Conservation (phyloP, 2,888 invertebrate species). For the Escarpia spicata region DNA sequence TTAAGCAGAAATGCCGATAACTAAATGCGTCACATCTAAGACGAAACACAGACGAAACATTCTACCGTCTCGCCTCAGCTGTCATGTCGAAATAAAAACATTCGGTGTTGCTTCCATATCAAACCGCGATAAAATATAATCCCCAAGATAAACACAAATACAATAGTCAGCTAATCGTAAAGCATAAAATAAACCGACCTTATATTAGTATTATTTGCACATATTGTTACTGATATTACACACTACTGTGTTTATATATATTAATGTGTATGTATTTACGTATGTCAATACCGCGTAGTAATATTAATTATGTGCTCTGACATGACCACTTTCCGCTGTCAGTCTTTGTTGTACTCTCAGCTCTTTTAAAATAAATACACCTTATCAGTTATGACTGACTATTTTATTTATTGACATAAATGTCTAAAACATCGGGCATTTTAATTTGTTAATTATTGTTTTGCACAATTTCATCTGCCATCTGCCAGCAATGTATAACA, state of each 20-base stretch:
- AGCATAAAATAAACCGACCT: not conserved
- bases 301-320: not conserved
- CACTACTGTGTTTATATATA: not conserved
- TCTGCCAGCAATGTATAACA: not conserved
- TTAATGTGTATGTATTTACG: not conserved
- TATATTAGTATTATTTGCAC: not conserved
- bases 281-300: slow-evolving; percentile 10
- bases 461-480: not conserved
- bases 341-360: not conserved
- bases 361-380: not conserved
- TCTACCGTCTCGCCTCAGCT: slow-evolving; percentile 13
- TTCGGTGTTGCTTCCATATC: not conserved
- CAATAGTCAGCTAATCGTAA: not conserved
- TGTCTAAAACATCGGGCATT: not conserved
- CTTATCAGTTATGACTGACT: not conserved
- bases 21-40: not conserved
- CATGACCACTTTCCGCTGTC: not conserved
- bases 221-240: not conserved
- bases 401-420: not conserved
- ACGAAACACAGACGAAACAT: not conserved
- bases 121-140: slow-evolving; percentile 1
- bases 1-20: not conserved
- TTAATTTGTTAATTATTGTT: not conserved
- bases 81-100: slow-evolving; percentile 16
- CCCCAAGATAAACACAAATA: not conserved